phyloP scores from a whole-genome alignment of 2,888 invertebrate genomes.

The Idaea straminata region DNA sequence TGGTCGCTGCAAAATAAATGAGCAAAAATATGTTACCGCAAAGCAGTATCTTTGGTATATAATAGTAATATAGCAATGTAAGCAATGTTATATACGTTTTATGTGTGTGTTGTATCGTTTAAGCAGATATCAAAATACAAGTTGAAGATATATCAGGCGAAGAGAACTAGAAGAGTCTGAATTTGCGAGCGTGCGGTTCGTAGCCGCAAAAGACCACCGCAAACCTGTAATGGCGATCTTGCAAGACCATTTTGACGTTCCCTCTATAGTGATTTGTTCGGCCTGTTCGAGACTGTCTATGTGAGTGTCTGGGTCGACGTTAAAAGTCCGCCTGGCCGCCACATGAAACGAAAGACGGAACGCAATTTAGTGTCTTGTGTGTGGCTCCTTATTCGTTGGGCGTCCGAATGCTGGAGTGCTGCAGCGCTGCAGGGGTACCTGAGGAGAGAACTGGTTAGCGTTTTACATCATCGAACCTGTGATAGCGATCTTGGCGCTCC shows the following conservation, averaged over 20 bases:
- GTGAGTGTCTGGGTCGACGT: slow-evolving; percentile 98
- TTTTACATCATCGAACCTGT: slow-evolving; percentile 92
- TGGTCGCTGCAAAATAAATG: slow-evolving; percentile 4
- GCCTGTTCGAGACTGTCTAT: slow-evolving; percentile 98
- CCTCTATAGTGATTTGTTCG: slow-evolving; percentile 98
- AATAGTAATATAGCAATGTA: slow-evolving; percentile 14
- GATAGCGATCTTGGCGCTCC: slow-evolving; percentile 99
- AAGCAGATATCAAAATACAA: slow-evolving; percentile 69
- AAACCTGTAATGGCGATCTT: slow-evolving; percentile 99
- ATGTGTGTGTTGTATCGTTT: slow-evolving; percentile 24
- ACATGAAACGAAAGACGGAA: slow-evolving; percentile 77
- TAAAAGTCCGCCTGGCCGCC: slow-evolving; percentile 93
- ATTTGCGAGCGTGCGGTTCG: slow-evolving; percentile 77
- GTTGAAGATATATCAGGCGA: slow-evolving; percentile 71
- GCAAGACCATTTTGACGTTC: slow-evolving; percentile 99
- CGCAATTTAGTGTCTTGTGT: slow-evolving; percentile 65
- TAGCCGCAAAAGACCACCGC: slow-evolving; percentile 79
- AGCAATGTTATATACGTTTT: slow-evolving; percentile 17
- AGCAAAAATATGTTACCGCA: slow-evolving; percentile 4
- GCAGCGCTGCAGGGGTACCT: slow-evolving; percentile 34
- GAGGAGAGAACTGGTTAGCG: slow-evolving; percentile 30
- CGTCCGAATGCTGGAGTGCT: slow-evolving; percentile 38
- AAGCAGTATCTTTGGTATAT: slow-evolving; percentile 15
- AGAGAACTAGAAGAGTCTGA: slow-evolving; percentile 77
- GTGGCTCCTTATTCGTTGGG: slow-evolving; percentile 26